Evolutionary conservation across 2,888 invertebrate genomes (phyloP).

Genomic region (Cheilosia vulpina): DNA sequence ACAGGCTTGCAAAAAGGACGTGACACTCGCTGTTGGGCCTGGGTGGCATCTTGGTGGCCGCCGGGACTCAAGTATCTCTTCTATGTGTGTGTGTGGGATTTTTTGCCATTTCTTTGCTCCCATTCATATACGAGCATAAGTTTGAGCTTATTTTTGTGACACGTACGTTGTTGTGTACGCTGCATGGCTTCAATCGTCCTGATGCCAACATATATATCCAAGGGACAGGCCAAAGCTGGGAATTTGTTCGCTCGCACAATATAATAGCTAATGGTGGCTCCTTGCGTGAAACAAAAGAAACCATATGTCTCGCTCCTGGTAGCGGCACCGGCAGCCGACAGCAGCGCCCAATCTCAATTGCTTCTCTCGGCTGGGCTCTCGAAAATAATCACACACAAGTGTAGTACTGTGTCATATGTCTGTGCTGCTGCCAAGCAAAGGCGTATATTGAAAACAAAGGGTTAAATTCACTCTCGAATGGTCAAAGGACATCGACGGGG

Average conservation of each 20-base stretch:
- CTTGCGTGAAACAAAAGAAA: constrained; percentile 73
- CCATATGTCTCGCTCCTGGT: constrained; percentile 64
- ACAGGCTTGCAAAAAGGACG: constrained; percentile 52
- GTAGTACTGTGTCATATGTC: constrained; percentile 73
- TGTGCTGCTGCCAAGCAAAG: constrained; percentile 70
- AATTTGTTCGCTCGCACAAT: constrained; percentile 61
- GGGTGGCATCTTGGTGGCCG: constrained; percentile 55
- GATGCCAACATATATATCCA: constrained; percentile 57
- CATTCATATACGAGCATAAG: constrained; percentile 9
- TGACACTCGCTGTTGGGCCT: constrained; percentile 64
- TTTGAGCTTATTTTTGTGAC: constrained; percentile 74
- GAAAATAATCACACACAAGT: constrained; percentile 75
- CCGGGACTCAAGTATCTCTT: constrained; percentile 29
- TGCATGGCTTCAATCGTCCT: constrained; percentile 67
- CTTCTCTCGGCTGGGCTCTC: constrained; percentile 65
- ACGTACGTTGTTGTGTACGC: constrained; percentile 62
- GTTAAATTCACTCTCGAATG: constrained; percentile 82
- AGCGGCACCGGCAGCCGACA: constrained; percentile 12
- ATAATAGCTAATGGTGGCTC: constrained; percentile 64
- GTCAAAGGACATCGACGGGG: constrained; percentile 81
- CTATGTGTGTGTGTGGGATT: constrained; percentile 16
- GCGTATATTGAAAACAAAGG: constrained; percentile 79
- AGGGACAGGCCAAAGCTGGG: constrained; percentile 46
- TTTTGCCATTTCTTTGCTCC: constrained; percentile 12
- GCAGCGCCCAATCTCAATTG: constrained; percentile 67